Evolutionary conservation across 2,888 invertebrate genomes (phyloP).

Genomic region (Chorisops tibialis): DNA sequence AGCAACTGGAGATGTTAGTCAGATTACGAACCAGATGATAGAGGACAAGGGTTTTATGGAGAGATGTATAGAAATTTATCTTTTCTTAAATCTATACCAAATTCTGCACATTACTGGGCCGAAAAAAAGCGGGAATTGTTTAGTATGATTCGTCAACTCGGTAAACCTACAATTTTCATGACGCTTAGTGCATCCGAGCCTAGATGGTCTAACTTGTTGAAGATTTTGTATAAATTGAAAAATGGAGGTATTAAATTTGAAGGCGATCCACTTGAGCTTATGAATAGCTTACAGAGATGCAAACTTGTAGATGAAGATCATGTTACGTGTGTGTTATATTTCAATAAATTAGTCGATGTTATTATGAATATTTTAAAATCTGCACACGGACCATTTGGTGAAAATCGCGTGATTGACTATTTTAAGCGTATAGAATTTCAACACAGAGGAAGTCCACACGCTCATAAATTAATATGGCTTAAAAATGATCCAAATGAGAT

Average conservation of each 20-base stretch:
- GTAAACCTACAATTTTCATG: constrained; percentile 46
- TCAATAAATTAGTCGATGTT: constrained; percentile 35
- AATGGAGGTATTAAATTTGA: constrained; percentile 20
- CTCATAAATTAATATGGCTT: constrained; percentile 49
- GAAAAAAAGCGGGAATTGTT: constrained; percentile 46
- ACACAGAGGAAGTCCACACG: constrained; percentile 47
- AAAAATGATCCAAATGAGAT: constrained; percentile 39
- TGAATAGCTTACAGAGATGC: constrained; percentile 27
- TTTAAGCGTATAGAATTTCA: constrained; percentile 48
- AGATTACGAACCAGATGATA: constrained; percentile 34
- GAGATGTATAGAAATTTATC: constrained; percentile 31
- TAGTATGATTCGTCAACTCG: constrained; percentile 48
- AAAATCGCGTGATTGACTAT: constrained; percentile 32
- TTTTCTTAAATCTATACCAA: constrained; percentile 45
- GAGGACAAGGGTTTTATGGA: no score
- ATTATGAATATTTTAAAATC: constrained; percentile 16
- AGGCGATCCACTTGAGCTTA: background rate
- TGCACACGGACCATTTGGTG: constrained; percentile 30
- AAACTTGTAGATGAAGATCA: constrained; percentile 39
- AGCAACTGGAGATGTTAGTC: constrained; percentile 30
- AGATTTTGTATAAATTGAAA: constrained; percentile 41
- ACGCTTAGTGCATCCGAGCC: constrained; percentile 50
- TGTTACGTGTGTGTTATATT: constrained; percentile 38
- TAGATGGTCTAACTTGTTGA: constrained; percentile 43
- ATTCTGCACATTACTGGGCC: constrained; percentile 46